These are phyloP conservation scores for Byasa hedistus DNA, from an alignment of 2,888 invertebrate genomes.

Conservation along the genomic window DNA sequence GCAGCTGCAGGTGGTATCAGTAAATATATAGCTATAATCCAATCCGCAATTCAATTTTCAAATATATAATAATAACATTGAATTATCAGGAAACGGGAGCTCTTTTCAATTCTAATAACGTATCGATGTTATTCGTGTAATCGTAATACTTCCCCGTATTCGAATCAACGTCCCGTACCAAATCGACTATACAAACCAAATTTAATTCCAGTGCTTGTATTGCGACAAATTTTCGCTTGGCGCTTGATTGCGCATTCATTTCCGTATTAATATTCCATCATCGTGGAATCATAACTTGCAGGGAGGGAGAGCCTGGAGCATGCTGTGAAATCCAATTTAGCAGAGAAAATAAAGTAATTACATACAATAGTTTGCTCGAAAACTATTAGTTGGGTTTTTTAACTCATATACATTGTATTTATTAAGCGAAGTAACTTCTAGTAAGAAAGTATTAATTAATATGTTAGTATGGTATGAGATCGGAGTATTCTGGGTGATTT, in stretches of 20 bases:
- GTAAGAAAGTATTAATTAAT: too few relatives aligned
- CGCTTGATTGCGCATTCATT: constrained; percentile 60
- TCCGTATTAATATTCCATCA: constrained; percentile 52
- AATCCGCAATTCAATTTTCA: too few relatives aligned
- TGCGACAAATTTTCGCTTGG: constrained; percentile 47
- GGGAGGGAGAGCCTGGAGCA: constrained; percentile 31
- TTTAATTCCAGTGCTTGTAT: constrained; percentile 44
- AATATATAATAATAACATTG: too few relatives aligned
- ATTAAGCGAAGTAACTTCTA: background rate
- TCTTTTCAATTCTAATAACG: background rate
- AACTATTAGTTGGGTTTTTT: background rate
- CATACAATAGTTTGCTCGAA: background rate
- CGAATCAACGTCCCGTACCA: constrained; percentile 18
- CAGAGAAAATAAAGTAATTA: background rate
- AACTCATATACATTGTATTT: background rate
- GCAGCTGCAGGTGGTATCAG: too few relatives aligned
- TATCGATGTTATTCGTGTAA: constrained; percentile 1
- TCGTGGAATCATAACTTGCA: constrained; percentile 42
- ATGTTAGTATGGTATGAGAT: too few relatives aligned
- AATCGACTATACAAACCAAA: constrained; percentile 33
- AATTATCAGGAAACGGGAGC: too few relatives aligned
- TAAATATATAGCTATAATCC: too few relatives aligned
- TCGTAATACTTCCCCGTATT: background rate
- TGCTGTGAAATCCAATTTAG: constrained; percentile 13
- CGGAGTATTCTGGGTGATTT: too few relatives aligned